Evolutionary conservation across 2,888 invertebrate species (phyloP).

Genomic region (Mythimna pallens): DNA sequence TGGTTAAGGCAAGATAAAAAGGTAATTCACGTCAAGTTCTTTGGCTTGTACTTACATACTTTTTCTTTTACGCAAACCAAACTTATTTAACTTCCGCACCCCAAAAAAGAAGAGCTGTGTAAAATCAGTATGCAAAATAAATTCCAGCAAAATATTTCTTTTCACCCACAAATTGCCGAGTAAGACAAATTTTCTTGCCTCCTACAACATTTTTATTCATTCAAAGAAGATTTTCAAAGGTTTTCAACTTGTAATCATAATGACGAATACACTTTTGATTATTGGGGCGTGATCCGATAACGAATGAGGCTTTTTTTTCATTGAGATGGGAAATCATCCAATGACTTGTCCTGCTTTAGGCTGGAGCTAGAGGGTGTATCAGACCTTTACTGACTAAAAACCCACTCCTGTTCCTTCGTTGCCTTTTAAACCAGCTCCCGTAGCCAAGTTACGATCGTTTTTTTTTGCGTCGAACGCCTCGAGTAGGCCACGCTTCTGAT

Average conservation of each 20-base stretch:
- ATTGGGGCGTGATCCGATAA: slow-evolving; percentile 23
- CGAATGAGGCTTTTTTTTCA: slow-evolving; percentile 12
- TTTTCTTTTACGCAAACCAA: neutral
- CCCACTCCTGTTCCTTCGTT: too few relatives aligned
- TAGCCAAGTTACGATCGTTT: too few relatives aligned
- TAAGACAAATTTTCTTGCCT: slow-evolving; percentile 15
- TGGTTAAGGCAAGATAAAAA: too few relatives aligned
- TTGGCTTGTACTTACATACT: neutral
- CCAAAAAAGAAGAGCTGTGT: slow-evolving; percentile 1
- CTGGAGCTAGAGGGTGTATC: too few relatives aligned
- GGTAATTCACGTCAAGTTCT: neutral
- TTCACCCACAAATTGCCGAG: slow-evolving; percentile 16
- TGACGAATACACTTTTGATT: slow-evolving; percentile 22
- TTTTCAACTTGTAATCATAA: slow-evolving; percentile 21
- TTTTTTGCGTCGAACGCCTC: too few relatives aligned
- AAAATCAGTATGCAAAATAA: slow-evolving; percentile 22
- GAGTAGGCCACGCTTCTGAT: too few relatives aligned
- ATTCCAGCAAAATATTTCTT: slow-evolving; percentile 24
- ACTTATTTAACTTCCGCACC: neutral
- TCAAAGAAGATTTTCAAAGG: slow-evolving; percentile 20
- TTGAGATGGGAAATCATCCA: slow-evolving; percentile 2
- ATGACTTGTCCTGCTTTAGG: too few relatives aligned
- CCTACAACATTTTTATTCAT: slow-evolving; percentile 13
- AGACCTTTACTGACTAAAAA: too few relatives aligned
- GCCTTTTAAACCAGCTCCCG: too few relatives aligned